Evolutionary conservation across 2,888 invertebrate species (phyloP).

Genomic region (Strigamia crassipes): DNA sequence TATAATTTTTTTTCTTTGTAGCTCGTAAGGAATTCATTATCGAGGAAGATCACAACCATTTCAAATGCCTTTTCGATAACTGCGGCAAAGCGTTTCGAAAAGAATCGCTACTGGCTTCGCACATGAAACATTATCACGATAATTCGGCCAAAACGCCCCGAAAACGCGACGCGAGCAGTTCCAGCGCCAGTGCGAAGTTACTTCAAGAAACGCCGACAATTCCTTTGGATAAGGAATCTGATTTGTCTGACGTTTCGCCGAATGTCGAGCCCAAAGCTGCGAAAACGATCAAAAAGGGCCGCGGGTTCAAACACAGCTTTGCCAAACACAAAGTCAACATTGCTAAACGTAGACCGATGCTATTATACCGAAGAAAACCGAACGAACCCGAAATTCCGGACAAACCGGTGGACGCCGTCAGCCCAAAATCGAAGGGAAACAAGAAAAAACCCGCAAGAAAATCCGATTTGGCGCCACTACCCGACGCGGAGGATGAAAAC

Average conservation of each 20-base stretch:
- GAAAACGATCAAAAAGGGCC: not conserved
- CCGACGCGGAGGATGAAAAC: not conserved
- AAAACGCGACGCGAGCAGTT: not conserved
- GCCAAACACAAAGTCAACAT: slow-evolving; percentile 47
- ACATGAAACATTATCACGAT: slow-evolving; percentile 88
- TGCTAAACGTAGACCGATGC: slow-evolving; percentile 47
- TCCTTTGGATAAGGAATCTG: not conserved
- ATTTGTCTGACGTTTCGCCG: not conserved
- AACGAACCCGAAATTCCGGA: not conserved
- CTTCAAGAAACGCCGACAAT: not conserved
- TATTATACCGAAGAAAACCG: slow-evolving; percentile 44
- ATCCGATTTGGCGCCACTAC: not conserved
- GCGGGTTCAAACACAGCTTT: not conserved
- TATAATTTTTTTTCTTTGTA: not conserved
- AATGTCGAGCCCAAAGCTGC: not conserved
- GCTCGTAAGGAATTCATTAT: slow-evolving; percentile 58
- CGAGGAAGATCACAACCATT: slow-evolving; percentile 59
- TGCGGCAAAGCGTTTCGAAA: slow-evolving; percentile 90
- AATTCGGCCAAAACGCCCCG: not conserved
- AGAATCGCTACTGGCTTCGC: slow-evolving; percentile 76
- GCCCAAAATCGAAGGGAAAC: not conserved
- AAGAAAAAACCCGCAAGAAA: slow-evolving; percentile 9
- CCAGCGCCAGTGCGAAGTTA: not conserved
- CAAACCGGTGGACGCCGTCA: not conserved
- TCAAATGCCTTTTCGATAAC: slow-evolving; percentile 61